phyloP scores from a whole-genome alignment of 2,888 invertebrate genomes.

The Poecilobothrus nobilitatus region DNA sequence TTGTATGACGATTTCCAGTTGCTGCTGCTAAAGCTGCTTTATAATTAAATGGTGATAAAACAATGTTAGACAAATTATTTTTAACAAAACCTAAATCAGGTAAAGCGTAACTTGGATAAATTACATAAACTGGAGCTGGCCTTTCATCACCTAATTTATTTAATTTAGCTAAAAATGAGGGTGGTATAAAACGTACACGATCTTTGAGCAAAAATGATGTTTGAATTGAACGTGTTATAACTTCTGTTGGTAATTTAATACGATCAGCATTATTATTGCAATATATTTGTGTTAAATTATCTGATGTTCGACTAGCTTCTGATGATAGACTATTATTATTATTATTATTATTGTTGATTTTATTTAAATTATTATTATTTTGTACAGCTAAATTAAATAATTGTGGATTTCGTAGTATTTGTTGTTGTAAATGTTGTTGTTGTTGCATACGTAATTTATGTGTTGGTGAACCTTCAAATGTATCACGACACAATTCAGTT shows the following conservation, averaged over 20 bases:
- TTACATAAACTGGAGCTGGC: conserved; percentile 73
- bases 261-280: conserved; percentile 22
- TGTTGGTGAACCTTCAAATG: conserved; percentile 35
- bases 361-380: conserved; percentile 26
- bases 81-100: conserved; percentile 79
- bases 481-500: conserved; percentile 29
- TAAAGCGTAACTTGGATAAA: conserved; percentile 83
- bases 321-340: conserved; percentile 44
- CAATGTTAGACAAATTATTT: conserved; percentile 51
- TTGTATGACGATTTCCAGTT: conserved; percentile 44
- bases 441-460: conserved; percentile 34
- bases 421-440: conserved; percentile 30
- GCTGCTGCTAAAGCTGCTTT: conserved; percentile 50
- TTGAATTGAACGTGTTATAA: conserved; percentile 56
- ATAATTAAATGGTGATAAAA: conserved; percentile 53
- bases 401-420: conserved; percentile 41
- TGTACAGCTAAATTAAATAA: conserved; percentile 34
- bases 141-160: conserved; percentile 52
- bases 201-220: conserved; percentile 50
- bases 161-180: conserved; percentile 61
- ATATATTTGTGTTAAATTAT: conserved; percentile 34
- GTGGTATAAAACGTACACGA: conserved; percentile 55
- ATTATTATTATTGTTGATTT: conserved; percentile 28
- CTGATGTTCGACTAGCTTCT: conserved; percentile 38
- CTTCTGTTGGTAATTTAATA: conserved; percentile 48